Evolutionary conservation across 2,797 vertebrate species (phyloP), one percentile per base, ranked within the genome.

Genomic region (Labeo calbasu): DNA sequence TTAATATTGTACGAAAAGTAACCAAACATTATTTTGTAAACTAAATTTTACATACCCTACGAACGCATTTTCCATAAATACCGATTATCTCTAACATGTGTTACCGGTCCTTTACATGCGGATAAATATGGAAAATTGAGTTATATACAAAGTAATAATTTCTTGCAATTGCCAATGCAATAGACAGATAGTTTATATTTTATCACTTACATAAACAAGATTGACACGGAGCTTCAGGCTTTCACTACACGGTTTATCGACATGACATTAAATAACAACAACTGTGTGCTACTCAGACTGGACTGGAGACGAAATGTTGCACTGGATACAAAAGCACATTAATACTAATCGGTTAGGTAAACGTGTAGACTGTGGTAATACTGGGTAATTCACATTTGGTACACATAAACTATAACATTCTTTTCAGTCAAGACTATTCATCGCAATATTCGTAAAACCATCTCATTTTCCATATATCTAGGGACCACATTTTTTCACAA

Each of bases 1-100:
- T 99, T 99, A 99, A 99, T 99, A 97, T 97, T 96, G 97, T 99
- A 99, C 96, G 97, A 99, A 99, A 99, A 97, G 96, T 99, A 99
- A 99, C 97, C 96, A 99, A 99, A 99, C 97, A 99, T 95, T 97
- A 97, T 96, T 97, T 95, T 96, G 96, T 96, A 96, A 98, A 99
- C 97, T 99, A 98, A 97, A 97, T 97, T 97, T 97, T 96, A 99
- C 97, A 99, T 96, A 86, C 84, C 87, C 86, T 89, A 98, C 95
- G 96, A 97, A 96, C 96, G 96, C 94, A 97, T 98, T 97, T 98
- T 95, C 96, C 97, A 99, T 99, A 99, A 99, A 99, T 99, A 99
- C 96, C 97, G 97, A 98, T 96, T 96, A 97, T 96, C 95, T 98
- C 96, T 98, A 98, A 98, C 97, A 98, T 96, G 95, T 94, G 96